Base-by-base conservation (phyloP, 2,113 vertebrate genomes). In the Pyxicephalus adspersus region DNA sequence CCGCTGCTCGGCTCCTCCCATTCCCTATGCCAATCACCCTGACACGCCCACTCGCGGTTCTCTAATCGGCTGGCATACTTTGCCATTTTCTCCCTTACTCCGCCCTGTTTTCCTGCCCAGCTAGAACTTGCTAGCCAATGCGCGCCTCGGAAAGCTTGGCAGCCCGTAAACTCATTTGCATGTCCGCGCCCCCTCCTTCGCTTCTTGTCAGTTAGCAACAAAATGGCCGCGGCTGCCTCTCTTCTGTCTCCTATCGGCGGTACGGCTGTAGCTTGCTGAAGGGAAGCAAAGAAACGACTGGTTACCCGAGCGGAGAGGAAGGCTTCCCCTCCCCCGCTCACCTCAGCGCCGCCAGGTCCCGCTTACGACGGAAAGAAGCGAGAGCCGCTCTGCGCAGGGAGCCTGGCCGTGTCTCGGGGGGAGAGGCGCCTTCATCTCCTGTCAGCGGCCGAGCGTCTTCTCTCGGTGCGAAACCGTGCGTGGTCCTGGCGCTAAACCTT, bases 121-220 rank as follows among this genome's bases (percentile, higher is more conserved):
- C 3, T 17, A 73, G 52, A 50, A 34, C 76, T 57, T 31, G 4
- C 9, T 34, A 31, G 25, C 70, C 52, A 57, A 73, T 73, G 20
- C 29, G 13, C 3, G 50, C 1, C 4, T 11, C 4, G 38, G 29
- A 29, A 7, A 8, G 5, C 0, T 5, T 16, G 26, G 16, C 45
- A 66, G 29, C 64, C 9, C 64, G 38, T 20, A 3, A 34, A 16
- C 16, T 57, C 70, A 73, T 73, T 73, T 73, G 45, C 61, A 15
- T 76, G 5, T 25, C 61, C 63, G 22, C 64, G 76, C 76, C 76
- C 64, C 26, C 34, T 29, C 11, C 7, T 34, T 73, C 51, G 78
- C 23, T 81, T 74, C 79, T 74, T 81, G 68, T 81, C 70, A 81
- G 79, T 74, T 72, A 81, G 57, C 58, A 81, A 81, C 78, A 81